Evolutionary conservation across 2,113 vertebrate genomes (phyloP).

Genomic region (Colinus virginianus): DNA sequence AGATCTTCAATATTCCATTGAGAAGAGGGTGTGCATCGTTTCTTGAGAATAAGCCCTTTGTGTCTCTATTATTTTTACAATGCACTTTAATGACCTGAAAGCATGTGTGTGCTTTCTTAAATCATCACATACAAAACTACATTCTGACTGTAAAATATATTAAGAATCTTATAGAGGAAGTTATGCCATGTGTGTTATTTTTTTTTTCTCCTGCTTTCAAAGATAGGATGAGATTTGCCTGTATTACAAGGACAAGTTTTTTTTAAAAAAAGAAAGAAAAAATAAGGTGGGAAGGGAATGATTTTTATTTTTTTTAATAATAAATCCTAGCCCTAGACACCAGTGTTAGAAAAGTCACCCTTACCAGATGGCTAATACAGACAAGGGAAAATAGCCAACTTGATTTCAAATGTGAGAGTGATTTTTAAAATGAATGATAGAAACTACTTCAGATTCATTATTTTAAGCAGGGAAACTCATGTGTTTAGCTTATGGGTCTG

Average conservation of each 20-base stretch:
- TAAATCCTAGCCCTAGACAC: slow-evolving; percentile 53
- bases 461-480: slow-evolving; percentile 75
- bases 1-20: slow-evolving; percentile 61
- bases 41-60: slow-evolving; percentile 65
- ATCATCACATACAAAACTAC: slow-evolving; percentile 50
- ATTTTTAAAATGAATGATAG: slow-evolving; percentile 81
- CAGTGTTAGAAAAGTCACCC: slow-evolving; percentile 63
- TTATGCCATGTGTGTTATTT: slow-evolving; percentile 53
- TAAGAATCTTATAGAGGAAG: slow-evolving; percentile 60
- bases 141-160: slow-evolving; percentile 77
- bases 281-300: slow-evolving; percentile 19
- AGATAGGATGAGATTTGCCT: slow-evolving; percentile 40
- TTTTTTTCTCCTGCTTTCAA: slow-evolving; percentile 59
- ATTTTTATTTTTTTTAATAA: background rate
- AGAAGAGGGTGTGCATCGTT: slow-evolving; percentile 17
- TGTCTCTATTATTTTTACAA: slow-evolving; percentile 69
- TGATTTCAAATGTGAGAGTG: slow-evolving; percentile 80
- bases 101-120: slow-evolving; percentile 64
- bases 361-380: slow-evolving; percentile 76
- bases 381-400: slow-evolving; percentile 75
- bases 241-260: slow-evolving; percentile 53
- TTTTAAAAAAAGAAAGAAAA: slow-evolving; percentile 50
- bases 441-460: slow-evolving; percentile 80
- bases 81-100: slow-evolving; percentile 63
- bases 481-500: slow-evolving; percentile 79